Conservation (phyloP, 2,113 vertebrate species). For the Sminthopsis crassicaudata region DNA sequence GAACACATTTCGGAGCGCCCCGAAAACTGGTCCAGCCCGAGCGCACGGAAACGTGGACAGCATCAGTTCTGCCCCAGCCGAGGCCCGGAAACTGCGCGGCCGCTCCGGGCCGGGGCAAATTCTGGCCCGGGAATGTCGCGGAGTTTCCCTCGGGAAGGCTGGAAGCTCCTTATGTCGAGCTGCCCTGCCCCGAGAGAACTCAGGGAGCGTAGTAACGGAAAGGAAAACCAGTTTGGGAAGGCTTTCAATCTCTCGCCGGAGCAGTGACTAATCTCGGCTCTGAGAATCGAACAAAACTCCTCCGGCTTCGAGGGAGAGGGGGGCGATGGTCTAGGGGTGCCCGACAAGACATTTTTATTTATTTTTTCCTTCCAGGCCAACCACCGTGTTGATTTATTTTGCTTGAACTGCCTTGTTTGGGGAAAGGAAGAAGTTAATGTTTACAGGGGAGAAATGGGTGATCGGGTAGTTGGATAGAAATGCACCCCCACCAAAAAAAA, state of each 20-base stretch:
- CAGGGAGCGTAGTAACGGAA: not conserved
- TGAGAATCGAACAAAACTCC: not conserved
- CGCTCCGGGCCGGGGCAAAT: not conserved
- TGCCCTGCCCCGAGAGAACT: no score
- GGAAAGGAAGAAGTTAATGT: not conserved
- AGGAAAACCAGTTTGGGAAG: not conserved
- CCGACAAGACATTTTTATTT: not conserved
- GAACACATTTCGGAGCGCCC: not conserved
- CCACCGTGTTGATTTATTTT: not conserved
- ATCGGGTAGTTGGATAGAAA: not conserved
- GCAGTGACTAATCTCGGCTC: no score
- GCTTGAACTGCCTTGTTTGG: not conserved
- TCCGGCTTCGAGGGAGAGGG: not conserved
- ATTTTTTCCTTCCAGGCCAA: not conserved
- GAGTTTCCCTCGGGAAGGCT: not conserved
- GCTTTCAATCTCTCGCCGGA: not conserved
- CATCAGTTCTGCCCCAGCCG: not conserved
- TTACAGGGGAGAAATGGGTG: not conserved
- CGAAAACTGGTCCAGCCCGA: not conserved
- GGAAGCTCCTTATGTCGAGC: accelerated
- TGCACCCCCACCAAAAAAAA: not conserved
- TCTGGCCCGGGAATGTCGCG: not conserved
- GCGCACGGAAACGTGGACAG: not conserved
- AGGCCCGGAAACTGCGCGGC: not conserved
- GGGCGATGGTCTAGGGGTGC: not conserved